These are phyloP conservation scores for Rhegmatorhina hoffmannsi DNA, from an alignment of 2,113 vertebrate species.

Conservation along the genomic window DNA sequence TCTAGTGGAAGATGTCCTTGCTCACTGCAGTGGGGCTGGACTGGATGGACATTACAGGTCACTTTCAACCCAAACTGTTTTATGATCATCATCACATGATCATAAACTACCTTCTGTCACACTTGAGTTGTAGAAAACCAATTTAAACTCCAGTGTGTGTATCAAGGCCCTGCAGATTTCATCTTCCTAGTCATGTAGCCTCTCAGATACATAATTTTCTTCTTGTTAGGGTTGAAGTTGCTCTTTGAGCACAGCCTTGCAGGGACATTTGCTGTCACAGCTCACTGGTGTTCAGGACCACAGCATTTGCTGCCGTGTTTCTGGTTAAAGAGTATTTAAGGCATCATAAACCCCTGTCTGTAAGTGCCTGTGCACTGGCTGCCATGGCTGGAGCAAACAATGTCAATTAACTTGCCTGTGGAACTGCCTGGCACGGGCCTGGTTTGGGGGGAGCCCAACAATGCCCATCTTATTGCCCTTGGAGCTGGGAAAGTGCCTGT, in stretches of 20 bases:
- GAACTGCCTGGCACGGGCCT: conserved; percentile 14
- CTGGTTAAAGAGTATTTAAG: not conserved
- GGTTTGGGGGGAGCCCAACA: conserved; percentile 7
- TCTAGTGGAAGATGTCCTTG: not conserved
- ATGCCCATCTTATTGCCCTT: not conserved
- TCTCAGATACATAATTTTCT: not conserved
- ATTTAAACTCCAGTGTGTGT: not conserved
- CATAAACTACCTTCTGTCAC: not conserved
- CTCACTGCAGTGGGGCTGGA: not conserved
- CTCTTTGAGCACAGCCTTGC: not conserved
- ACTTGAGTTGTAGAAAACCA: not conserved
- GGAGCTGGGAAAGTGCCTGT: not conserved
- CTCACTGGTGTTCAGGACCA: not conserved
- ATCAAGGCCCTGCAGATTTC: not conserved
- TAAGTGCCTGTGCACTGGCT: not conserved
- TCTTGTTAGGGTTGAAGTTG: not conserved
- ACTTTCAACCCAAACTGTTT: not conserved
- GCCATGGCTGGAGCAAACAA: not conserved
- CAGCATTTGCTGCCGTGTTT: fast-evolving
- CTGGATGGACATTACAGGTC: not conserved
- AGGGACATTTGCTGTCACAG: not conserved
- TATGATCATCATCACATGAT: not conserved
- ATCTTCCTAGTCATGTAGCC: not conserved
- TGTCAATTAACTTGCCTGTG: not conserved
- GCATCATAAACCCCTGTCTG: not conserved